Conservation (phyloP, 2,888 invertebrate genomes). For the Phoronis australis region DNA sequence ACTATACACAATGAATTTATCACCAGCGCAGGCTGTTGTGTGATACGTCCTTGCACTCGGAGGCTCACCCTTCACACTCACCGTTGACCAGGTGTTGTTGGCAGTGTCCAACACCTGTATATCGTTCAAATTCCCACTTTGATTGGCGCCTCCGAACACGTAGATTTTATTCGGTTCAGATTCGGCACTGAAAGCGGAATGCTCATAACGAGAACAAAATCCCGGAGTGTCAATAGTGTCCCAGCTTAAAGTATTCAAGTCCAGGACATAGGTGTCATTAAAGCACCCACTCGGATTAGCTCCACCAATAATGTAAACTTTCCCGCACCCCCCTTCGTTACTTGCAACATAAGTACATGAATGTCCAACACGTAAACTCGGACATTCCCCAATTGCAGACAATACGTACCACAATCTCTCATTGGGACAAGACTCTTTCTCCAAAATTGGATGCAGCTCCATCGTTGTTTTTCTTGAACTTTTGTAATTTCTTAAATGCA, state of each 20-base stretch:
- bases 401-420: conserved; percentile 48
- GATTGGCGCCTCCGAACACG: conserved; percentile 50
- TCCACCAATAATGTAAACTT: conserved; percentile 49
- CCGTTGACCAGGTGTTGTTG: conserved; percentile 31
- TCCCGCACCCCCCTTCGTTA: conserved; percentile 26
- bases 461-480: conserved; percentile 17
- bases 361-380: conserved; percentile 49
- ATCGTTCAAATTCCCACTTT: conserved; percentile 45
- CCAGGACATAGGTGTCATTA: conserved; percentile 42
- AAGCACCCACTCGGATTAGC: conserved; percentile 51
- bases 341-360: conserved; percentile 36
- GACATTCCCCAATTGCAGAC: conserved; percentile 42
- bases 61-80: conserved; percentile 23
- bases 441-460: conserved; percentile 49
- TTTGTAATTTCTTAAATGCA: too few species aligned
- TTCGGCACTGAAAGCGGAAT: conserved; percentile 37
- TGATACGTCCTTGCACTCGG: conserved; percentile 48
- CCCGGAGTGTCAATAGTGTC: conserved; percentile 36
- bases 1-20: conserved; percentile 44
- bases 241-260: conserved; percentile 45
- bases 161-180: conserved; percentile 35
- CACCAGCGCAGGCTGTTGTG: conserved; percentile 28
- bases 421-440: conserved; percentile 33
- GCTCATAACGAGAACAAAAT: conserved; percentile 48
- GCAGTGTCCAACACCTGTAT: conserved; percentile 39